Evolutionary conservation across 1,140 invertebrate genomes (phyloP).

Genomic region (Drosophila nannoptera): DNA sequence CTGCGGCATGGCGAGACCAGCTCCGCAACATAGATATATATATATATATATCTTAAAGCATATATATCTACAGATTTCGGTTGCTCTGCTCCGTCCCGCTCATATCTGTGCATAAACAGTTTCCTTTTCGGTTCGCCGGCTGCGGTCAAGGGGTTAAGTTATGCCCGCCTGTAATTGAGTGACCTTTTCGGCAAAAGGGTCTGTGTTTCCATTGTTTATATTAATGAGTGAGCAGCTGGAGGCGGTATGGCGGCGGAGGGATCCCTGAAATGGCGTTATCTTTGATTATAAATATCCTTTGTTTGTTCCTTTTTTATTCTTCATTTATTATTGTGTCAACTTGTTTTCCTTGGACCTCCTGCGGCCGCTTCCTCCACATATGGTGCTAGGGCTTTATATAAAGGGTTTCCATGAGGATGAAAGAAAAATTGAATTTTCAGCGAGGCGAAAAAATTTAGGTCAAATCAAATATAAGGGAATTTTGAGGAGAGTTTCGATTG

Average conservation of each 20-base stretch:
- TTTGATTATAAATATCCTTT: slow-evolving; percentile 22
- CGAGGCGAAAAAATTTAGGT: too few species aligned
- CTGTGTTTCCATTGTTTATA: slow-evolving; percentile 16
- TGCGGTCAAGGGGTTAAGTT: slow-evolving; percentile 40
- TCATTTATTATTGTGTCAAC: too few species aligned
- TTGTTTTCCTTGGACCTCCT: too few species aligned
- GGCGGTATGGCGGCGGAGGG: not conserved
- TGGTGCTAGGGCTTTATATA: too few species aligned
- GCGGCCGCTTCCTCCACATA: not conserved
- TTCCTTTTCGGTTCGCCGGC: not conserved
- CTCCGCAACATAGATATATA: slow-evolving; percentile 7
- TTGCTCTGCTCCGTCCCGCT: slow-evolving; percentile 11
- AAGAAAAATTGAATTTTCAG: not conserved
- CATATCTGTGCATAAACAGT: slow-evolving; percentile 2
- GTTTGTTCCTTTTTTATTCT: slow-evolving; percentile 6
- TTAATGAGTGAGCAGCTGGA: slow-evolving; percentile 20
- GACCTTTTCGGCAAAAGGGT: slow-evolving; percentile 43
- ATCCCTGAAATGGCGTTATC: slow-evolving; percentile 16
- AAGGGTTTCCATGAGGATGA: too few species aligned
- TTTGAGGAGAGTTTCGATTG: not conserved
- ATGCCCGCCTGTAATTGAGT: slow-evolving; percentile 41
- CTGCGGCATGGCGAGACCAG: slow-evolving; percentile 46
- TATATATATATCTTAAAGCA: slow-evolving; percentile 5
- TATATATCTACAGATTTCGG: not conserved
- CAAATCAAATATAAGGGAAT: too few species aligned